Conservation (phyloP, 2,888 invertebrate genomes). For the Oscheius sp. region DNA sequence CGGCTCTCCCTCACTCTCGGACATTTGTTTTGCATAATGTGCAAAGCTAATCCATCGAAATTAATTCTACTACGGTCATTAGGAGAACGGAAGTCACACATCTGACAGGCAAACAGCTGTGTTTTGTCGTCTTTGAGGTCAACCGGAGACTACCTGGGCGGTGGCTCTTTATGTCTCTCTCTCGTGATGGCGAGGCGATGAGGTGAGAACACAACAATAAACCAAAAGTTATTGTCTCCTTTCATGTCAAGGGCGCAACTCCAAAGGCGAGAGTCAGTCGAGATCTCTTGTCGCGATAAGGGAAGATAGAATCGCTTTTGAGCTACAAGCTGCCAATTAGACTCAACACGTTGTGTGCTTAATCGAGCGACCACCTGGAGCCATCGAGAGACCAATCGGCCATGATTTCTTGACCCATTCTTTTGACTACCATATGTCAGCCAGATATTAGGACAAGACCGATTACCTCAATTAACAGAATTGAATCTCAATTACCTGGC, state of each 20-base stretch:
- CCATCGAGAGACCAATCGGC: constrained; percentile 6
- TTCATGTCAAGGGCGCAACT: too few relatives aligned
- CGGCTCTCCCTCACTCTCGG: not conserved
- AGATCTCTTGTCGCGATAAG: not conserved
- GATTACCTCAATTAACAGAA: constrained; percentile 18
- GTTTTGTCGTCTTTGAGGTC: constrained; percentile 10
- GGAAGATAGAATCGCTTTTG: not conserved
- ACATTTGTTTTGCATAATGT: constrained; percentile 25
- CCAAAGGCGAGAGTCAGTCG: too few relatives aligned
- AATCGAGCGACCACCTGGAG: constrained; percentile 26
- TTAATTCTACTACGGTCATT: not conserved
- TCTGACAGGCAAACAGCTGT: constrained; percentile 3
- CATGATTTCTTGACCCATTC: constrained; percentile 26
- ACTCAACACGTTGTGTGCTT: constrained; percentile 12
- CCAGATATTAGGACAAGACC: too few relatives aligned
- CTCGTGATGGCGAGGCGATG: not conserved
- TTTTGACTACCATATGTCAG: constrained; percentile 26
- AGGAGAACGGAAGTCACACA: not conserved
- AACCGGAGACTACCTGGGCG: constrained; percentile 10
- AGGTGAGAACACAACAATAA: constrained; percentile 9
- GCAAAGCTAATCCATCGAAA: not conserved
- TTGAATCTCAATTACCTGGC: constrained; percentile 2
- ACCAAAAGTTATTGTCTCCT: not conserved
- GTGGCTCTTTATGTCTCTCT: not conserved
- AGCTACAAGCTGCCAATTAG: not conserved